Base-by-base conservation (phyloP, 2,113 vertebrate species). In the Saiga tatarica region DNA sequence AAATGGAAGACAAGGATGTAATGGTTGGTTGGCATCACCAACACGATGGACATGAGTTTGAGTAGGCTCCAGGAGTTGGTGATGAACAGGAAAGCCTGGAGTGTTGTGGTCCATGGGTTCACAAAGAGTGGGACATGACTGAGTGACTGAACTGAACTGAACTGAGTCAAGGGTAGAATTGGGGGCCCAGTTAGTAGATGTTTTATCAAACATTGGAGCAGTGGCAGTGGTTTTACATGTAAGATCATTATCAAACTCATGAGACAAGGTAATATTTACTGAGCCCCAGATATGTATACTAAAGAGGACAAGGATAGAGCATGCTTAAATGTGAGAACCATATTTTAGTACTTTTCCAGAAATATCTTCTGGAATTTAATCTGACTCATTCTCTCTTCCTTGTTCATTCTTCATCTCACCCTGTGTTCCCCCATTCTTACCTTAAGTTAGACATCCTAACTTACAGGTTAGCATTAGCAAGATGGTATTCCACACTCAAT, bases 371-470 rank as follows among this genome's bases (percentile, higher is more conserved):
- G n/a, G 9, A 71, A 23, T 71, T 71, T 71, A 21, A 71, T 71
- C 64, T 36, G 19, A 71, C n/a, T 36, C n/a, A 36, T 23, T 71
- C 19, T 71, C n/a, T 36, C 64, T 71, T 71, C 19, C 64, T 36
- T 71, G n/a, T 5, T 36, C 9, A 71, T 21, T 71, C 64, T 36
- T 71, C n/a, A 71, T 36, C n/a, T 36, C 19, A 36, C n/a, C 67
- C n/a, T 19, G 0, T 71, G 67, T 23, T 21, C 4, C n/a, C 17
- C n/a, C 5, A 0, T 71, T 71, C n/a, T 36, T 36, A 36, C 9
- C n/a, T 23, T 23, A 71, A 36, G 19, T 71, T 39, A 23, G 19
- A 71, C 10, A 71, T 12, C 67, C n/a, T 21, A 19, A 67, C 16
- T 71, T n/a, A 23, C n/a, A 71, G 64, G 19, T 23, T 36, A 71